Base-by-base conservation (phyloP, 1,140 invertebrate species). In the Lepidurus couesii region DNA sequence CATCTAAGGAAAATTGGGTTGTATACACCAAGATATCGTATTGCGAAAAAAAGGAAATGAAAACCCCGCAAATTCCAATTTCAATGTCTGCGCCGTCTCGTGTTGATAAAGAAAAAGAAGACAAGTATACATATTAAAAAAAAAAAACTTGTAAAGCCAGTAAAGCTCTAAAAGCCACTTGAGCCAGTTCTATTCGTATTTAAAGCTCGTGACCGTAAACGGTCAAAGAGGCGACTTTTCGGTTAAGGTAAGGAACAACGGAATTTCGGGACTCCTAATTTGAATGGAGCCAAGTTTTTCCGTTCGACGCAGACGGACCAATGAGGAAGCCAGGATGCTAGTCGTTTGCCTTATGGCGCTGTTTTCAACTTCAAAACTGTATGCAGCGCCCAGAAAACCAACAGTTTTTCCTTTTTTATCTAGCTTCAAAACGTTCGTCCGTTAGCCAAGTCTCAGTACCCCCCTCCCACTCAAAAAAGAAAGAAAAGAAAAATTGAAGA, bases 321-420 rank as follows among this genome's bases (percentile, higher is more conserved):
- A 65, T 65, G 16, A 13, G 13, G 13, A 7, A 4, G 53, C 21
- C 21, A 21, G 53, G 53, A 65, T 65, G 3, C 53, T 65, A 65
- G 21, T 65, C 53, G 53, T 65, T 65, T 65, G 53, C 53, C 53
- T 65, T 65, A 65, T 65, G 53, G 53, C 53, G n/a, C 13, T n/a
- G 53, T 65, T 21, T 21, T 65, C 53, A 65, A 65, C 13, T 65
- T 65, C 53, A 65, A 65, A 34, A 34, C 34, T 65, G 21, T 13
- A 1, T 65, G 53, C 21, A 65, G 53, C 53, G 21, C 53, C 53
- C 53, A 21, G 21, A 65, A 65, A 65, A 65, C 53, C 53, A n/a
- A 65, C 16, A 65, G 53, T 21, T 13, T 65, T 65, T 7, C 1
- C 8, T 13, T 65, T 16, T 7, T 65, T 21, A 21, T 21, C 53